Evolutionary conservation across 2,113 vertebrate species (phyloP).

Genomic region (Tragelaphus buxtoni): DNA sequence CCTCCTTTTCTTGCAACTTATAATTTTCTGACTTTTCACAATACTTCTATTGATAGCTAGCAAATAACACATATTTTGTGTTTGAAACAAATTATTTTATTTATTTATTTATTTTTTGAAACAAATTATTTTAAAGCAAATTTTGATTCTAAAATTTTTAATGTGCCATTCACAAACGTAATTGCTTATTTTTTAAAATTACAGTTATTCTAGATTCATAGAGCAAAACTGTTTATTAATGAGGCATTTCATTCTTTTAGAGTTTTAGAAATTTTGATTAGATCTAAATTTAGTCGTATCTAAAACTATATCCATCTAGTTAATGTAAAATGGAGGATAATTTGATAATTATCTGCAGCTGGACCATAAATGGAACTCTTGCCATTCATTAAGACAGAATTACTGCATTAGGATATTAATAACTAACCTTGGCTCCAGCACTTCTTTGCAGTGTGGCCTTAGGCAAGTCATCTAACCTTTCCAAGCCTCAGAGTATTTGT

Average conservation of each 20-base stretch:
- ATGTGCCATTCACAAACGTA: not conserved
- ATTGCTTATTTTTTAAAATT: not conserved
- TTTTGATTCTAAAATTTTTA: conserved; percentile 2
- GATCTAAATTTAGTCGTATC: conserved; percentile 47
- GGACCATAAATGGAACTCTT: conserved; percentile 44
- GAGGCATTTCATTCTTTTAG: not conserved
- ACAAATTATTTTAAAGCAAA: not conserved
- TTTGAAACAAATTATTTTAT: not conserved
- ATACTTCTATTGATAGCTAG: not conserved
- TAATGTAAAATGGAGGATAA: conserved; percentile 50
- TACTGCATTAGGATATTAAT: conserved; percentile 5
- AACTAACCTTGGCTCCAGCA: not conserved
- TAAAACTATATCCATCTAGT: conserved; percentile 17
- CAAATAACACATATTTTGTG: not conserved
- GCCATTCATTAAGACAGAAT: not conserved
- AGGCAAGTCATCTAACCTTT: conserved; percentile 38
- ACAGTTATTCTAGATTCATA: not conserved
- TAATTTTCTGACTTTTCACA: not conserved
- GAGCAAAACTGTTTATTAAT: conserved; percentile 30
- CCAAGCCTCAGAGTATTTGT: not conserved
- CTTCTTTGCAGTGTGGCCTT: conserved; percentile 31
- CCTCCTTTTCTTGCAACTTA: not conserved
- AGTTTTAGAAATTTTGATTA: conserved; percentile 26
- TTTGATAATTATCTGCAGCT: conserved; percentile 61
- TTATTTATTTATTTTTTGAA: too few relatives aligned